Evolutionary conservation across 53 echinoderm and acorn worm species (phyloP), one percentile per base, ranked within the genome.

Genomic region (Henricia sp.): DNA sequence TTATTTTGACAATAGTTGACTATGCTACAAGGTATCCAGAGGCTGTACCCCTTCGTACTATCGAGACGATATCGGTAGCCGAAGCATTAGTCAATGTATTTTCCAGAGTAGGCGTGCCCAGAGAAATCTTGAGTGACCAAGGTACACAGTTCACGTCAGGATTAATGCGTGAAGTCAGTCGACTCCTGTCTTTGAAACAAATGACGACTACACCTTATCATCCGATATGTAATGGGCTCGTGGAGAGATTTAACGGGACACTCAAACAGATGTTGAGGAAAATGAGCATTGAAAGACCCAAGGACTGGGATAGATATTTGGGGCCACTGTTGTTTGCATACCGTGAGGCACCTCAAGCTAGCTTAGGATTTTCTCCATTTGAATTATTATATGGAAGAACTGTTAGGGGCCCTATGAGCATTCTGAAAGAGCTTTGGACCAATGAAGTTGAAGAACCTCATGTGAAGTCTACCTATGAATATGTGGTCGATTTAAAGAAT

Each of bases 361-460:
- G 84, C 35, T 58, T 67, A n/a, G 84, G 89, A 14, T 89, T 89
- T 42, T 71, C 89, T 14, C 89, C 85, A 38, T 89, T 89, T 26
- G 84, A 89, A 38, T 56, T 85, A 11, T 23, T 89, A 30, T 89
- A 64, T 76, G 89, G 83, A 26, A 51, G 89, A 12, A 88, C 72
- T 8, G 83, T 88, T 12, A 30, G 89, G 32, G 89, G 89, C 23
- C 83, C 89, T 6, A 89, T 84, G 89, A 28, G 48, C 3, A 83
- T 89, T 40, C 38, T 83, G 23, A 28, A 40, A 43, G 89, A 89
- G 44, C 48, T 89, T 13, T 89, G 84, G 72, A 83, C 89, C 1
- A 52, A 40, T 23, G 26, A 60, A n/a, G 19, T 23, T 13, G 50
- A 84, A 11, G 72, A 72, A 5, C 3, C 27, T 30, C 67, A 84